Evolutionary conservation across 2,797 vertebrate species (phyloP).

Genomic region (Sebastes matsubarae): DNA sequence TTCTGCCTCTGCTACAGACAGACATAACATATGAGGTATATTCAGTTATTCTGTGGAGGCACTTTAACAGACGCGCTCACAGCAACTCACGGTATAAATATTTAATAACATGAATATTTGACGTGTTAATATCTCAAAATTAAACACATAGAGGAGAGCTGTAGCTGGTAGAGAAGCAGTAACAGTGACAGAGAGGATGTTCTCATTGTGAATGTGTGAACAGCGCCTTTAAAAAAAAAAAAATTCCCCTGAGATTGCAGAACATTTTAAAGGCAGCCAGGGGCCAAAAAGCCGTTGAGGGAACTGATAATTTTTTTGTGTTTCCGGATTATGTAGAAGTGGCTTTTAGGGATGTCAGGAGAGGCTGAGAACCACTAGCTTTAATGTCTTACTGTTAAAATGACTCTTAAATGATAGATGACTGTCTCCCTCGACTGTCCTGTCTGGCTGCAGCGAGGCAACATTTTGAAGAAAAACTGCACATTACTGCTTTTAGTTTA

Average conservation of each 20-base stretch:
- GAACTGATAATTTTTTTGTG: slow-evolving; percentile 39
- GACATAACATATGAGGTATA: background rate
- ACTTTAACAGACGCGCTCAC: slow-evolving; percentile 24
- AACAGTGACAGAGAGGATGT: slow-evolving; percentile 27
- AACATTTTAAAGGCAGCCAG: slow-evolving; percentile 54
- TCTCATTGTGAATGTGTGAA: slow-evolving; percentile 48
- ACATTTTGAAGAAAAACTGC: slow-evolving; percentile 24
- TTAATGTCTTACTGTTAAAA: slow-evolving; percentile 55
- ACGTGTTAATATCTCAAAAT: slow-evolving; percentile 26
- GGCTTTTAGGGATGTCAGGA: slow-evolving; percentile 57
- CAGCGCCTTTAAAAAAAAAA: slow-evolving; percentile 16
- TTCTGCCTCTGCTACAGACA: background rate
- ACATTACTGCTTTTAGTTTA: slow-evolving; percentile 30
- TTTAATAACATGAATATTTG: slow-evolving; percentile 42
- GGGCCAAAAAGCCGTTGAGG: slow-evolving; percentile 31
- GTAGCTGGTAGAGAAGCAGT: background rate
- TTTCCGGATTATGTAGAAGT: slow-evolving; percentile 58
- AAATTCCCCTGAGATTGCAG: slow-evolving; percentile 15
- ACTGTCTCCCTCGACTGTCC: slow-evolving; percentile 10
- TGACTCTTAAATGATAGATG: slow-evolving; percentile 54
- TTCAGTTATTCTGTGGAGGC: slow-evolving; percentile 5
- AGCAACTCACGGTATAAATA: slow-evolving; percentile 31
- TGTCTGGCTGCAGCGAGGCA: slow-evolving; percentile 9
- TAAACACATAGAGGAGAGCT: background rate
- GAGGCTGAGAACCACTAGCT: slow-evolving; percentile 43